Evolutionary conservation across 2,113 vertebrate genomes (phyloP).

Genomic region (Pollachius pollachius): DNA sequence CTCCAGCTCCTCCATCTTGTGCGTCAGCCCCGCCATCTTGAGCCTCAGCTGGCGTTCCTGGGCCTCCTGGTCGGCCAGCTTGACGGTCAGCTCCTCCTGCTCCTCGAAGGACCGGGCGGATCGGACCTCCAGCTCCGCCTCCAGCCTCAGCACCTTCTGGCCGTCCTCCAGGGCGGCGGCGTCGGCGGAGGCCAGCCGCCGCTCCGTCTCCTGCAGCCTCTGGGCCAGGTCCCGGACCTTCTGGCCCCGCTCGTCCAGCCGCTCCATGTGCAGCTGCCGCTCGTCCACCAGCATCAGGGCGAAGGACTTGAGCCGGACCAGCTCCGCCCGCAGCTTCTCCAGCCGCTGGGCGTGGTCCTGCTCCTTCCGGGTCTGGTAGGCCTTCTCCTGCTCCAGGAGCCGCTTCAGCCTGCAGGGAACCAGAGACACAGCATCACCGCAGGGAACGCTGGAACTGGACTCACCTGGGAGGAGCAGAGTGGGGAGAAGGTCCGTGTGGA

Average conservation of each 20-base stretch:
- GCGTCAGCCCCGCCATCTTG: slow-evolving; percentile 78
- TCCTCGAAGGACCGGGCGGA: slow-evolving; percentile 80
- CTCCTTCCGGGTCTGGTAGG: slow-evolving; percentile 87
- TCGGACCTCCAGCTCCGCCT: slow-evolving; percentile 84
- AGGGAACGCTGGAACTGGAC: slow-evolving; percentile 17
- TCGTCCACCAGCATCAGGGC: slow-evolving; percentile 97
- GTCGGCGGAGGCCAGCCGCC: slow-evolving; percentile 71
- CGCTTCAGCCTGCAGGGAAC: slow-evolving; percentile 82
- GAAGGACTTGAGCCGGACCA: slow-evolving; percentile 93
- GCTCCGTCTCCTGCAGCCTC: slow-evolving; percentile 86
- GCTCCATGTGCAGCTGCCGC: slow-evolving; percentile 89
- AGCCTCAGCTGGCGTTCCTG: slow-evolving; percentile 85
- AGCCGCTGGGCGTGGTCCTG: slow-evolving; percentile 85
- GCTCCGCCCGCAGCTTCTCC: slow-evolving; percentile 85
- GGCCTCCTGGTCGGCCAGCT: slow-evolving; percentile 82
- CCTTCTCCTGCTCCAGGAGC: slow-evolving; percentile 94
- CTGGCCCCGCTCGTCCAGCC: slow-evolving; percentile 88
- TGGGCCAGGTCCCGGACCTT: slow-evolving; percentile 86
- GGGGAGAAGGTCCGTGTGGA: slow-evolving; percentile 52
- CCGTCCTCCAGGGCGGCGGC: slow-evolving; percentile 81
- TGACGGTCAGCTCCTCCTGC: slow-evolving; percentile 86
- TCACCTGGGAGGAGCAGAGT: slow-evolving; percentile 69
- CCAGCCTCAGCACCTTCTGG: slow-evolving; percentile 84
- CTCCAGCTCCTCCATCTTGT: slow-evolving; percentile 86
- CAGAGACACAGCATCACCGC: slow-evolving; percentile 27